Evolutionary conservation across 2,797 vertebrate genomes (phyloP), one percentile per base, ranked within the genome.

Genomic region (Galaxias olidus): DNA sequence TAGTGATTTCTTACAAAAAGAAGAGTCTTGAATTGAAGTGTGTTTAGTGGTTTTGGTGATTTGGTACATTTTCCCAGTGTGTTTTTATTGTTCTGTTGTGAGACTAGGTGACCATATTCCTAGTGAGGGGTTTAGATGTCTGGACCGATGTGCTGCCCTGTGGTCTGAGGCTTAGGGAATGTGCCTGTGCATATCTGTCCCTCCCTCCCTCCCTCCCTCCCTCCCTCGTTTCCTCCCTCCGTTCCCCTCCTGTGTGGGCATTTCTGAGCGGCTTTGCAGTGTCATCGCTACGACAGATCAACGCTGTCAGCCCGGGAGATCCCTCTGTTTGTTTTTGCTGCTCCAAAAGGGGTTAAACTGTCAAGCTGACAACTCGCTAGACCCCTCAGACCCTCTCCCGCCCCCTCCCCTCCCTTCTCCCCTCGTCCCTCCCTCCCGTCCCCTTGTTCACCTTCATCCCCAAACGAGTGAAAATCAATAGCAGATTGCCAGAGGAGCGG

Each of bases 381-480:
- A 90, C 86, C 89, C 30, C 86, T 87, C 84, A 83, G 75, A 85
- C 80, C 84, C 74, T 75, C 49, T 40, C 19, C 70, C 76, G 75
- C 79, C 65, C 54, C 69, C 81, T 56, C 79, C 72, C 78, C 80
- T 63, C 77, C 79, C 63, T 49, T 51, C 80, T 79, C 57, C 64
- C 19, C 14, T 13, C 4, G 40, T 15, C 47, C 30, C 8, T 42
- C 20, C 20, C 63, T 56, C 47, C 66, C 81, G 69, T 71, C 85
- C 88, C 59, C 53, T 47, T 14, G 41, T 82, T 82, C 80, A 86
- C 87, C 83, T 89, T 88, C 88, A 84, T 90, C 89, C 89, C 87
- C 89, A 89, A 92, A 90, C 87, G 80, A 88, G 85, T 91, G 91
- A 93, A 94, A 95, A 94, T 95, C 94, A 93, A 93, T 95, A 90